Evolutionary conservation across 2,888 invertebrate species (phyloP).

Genomic region (Morpho achilles): DNA sequence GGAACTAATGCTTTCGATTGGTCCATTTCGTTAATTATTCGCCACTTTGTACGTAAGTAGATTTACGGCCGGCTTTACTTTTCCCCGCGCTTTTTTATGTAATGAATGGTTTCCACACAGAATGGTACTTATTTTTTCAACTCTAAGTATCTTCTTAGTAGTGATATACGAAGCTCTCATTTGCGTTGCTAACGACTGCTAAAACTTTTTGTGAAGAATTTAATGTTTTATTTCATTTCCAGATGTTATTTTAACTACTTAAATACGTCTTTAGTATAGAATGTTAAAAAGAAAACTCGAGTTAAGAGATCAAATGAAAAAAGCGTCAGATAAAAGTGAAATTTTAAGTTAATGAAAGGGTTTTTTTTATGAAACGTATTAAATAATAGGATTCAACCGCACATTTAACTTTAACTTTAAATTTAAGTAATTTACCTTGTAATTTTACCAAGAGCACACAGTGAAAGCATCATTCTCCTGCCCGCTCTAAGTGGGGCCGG

Average conservation of each 20-base stretch:
- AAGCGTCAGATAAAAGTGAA: too few relatives aligned
- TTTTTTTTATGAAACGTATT: not conserved
- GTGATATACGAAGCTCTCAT: conserved; percentile 16
- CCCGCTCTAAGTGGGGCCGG: too few relatives aligned
- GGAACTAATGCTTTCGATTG: conserved; percentile 75
- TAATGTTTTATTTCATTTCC: conserved; percentile 1
- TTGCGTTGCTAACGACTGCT: conserved; percentile 19
- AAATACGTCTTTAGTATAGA: not conserved
- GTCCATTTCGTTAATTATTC: conserved; percentile 79
- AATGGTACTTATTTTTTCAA: conserved; percentile 33
- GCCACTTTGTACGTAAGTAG: conserved; percentile 77
- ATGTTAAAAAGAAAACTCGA: too few relatives aligned
- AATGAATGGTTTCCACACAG: conserved; percentile 42
- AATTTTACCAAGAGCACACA: conserved; percentile 48
- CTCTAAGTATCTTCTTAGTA: conserved; percentile 25
- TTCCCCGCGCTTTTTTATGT: conserved; percentile 48
- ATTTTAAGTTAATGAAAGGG: not conserved
- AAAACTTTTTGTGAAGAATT: conserved; percentile 6
- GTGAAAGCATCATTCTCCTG: too few relatives aligned
- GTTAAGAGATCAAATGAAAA: too few relatives aligned
- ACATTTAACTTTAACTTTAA: conserved; percentile 29
- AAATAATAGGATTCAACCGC: not conserved
- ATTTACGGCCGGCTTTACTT: conserved; percentile 64
- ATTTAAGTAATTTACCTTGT: conserved; percentile 49
- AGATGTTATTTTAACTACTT: conserved; percentile 14